phyloP scores from a whole-genome alignment of 2,888 invertebrate genomes.

The Deilephila elpenor region DNA sequence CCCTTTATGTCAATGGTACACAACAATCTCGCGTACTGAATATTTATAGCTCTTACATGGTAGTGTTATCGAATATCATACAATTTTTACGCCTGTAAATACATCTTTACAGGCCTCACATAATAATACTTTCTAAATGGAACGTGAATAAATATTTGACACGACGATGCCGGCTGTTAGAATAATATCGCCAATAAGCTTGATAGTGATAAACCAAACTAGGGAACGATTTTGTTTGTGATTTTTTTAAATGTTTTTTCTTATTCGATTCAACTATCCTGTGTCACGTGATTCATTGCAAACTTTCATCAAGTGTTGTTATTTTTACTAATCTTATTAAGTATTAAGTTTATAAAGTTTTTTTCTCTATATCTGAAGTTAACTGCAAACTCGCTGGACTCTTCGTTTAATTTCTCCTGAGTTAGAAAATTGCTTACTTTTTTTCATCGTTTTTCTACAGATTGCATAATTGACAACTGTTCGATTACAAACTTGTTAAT shows the following conservation, averaged over 20 bases:
- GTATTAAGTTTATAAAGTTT: too few species aligned
- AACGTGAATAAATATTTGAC: background rate
- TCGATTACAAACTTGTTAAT: background rate
- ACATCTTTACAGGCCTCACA: background rate
- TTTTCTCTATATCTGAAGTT: too few species aligned
- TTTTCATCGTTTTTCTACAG: background rate
- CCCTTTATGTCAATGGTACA: slow-evolving; percentile 43
- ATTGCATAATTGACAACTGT: background rate
- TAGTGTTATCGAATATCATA: background rate
- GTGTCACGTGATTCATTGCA: too few species aligned
- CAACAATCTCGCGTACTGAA: slow-evolving; percentile 45
- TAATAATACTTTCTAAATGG: background rate
- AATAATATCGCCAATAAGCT: too few species aligned
- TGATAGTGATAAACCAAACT: too few species aligned
- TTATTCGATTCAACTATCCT: too few species aligned
- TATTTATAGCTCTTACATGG: slow-evolving; percentile 36
- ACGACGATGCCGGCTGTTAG: too few species aligned
- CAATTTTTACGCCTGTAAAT: background rate
- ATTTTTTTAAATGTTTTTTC: background rate
- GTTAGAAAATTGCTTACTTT: background rate
- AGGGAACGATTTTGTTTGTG: too few species aligned
- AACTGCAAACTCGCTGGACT: too few species aligned
- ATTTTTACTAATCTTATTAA: too few species aligned
- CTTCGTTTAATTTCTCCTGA: background rate
- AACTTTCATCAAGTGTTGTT: too few species aligned